Percentiles rank a stretch among this genome's conserved stretches.
These are phyloP conservation scores for Serranochromis macrocephalus DNA, from an alignment of 2,113 vertebrate species.

Conservation along the genomic window DNA sequence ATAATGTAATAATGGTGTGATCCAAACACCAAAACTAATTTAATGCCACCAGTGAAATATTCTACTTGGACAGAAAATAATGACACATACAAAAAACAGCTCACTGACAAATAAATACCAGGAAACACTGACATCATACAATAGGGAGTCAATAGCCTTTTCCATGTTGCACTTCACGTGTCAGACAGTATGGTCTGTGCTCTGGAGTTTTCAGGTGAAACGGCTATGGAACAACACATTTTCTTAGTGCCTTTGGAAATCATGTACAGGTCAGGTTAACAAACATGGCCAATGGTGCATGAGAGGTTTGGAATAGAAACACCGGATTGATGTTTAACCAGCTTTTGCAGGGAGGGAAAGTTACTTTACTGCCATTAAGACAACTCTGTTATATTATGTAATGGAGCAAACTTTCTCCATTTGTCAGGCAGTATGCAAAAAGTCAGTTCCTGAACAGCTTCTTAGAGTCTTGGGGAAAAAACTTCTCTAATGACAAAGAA, in stretches of 20 bases:
- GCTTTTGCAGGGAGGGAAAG: constrained; percentile 13
- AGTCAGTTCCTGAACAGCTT: neutral
- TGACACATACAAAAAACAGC: constrained; percentile 49
- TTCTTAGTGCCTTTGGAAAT: constrained; percentile 46
- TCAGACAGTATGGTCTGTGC: constrained; percentile 29
- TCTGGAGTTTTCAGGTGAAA: constrained; percentile 31
- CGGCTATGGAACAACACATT: constrained; percentile 50
- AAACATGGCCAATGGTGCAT: constrained; percentile 42
- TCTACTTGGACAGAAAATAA: constrained; percentile 42
- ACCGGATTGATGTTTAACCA: constrained; percentile 64
- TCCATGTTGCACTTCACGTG: constrained; percentile 10
- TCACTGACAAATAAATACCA: constrained; percentile 68
- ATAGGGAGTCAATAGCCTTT: constrained; percentile 27
- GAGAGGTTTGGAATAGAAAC: constrained; percentile 41
- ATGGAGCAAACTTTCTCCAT: constrained; percentile 3
- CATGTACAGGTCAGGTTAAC: constrained; percentile 57
- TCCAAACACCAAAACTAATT: constrained; percentile 38
- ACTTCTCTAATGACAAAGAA: neutral
- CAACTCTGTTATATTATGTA: constrained; percentile 23
- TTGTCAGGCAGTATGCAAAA: neutral
- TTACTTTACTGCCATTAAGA: constrained; percentile 10
- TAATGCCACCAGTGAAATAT: constrained; percentile 19
- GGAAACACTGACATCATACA: constrained; percentile 60
- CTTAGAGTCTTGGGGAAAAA: neutral
- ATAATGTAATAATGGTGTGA: neutral